Percentiles rank a stretch among this genome's conserved stretches.
These are phyloP conservation scores for Oryzias sinensis DNA, from an alignment of 2,797 vertebrate genomes.

Conservation along the genomic window DNA sequence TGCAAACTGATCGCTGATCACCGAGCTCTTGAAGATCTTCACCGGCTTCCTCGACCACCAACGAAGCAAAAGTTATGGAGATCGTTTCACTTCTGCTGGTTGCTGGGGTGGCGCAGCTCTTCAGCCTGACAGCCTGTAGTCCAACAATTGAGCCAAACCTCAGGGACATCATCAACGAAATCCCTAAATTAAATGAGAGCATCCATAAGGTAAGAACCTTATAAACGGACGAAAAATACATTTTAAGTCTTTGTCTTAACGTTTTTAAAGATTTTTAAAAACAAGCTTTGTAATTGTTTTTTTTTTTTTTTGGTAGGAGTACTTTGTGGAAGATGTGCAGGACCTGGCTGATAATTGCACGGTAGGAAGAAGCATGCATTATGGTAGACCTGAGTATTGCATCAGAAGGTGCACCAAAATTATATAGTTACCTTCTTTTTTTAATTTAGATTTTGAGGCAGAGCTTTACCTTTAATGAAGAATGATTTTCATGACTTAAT, in stretches of 20 bases:
- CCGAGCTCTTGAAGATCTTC: conserved; percentile 5
- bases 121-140: accelerated
- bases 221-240: not conserved
- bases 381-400: no score
- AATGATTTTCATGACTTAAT: no score
- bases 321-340: conserved; percentile 36
- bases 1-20: conserved; percentile 14
- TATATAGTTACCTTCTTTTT: no score
- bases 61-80: conserved; percentile 15
- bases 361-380: conserved; percentile 40
- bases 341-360: conserved; percentile 14
- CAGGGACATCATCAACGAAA: accelerated
- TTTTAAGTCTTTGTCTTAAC: not conserved
- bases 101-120: conserved; percentile 2
- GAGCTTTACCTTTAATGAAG: no score
- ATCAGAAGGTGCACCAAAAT: no score
- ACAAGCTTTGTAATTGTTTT: not conserved
- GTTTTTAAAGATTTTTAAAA: no score
- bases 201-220: conserved; percentile 22
- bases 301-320: not conserved
- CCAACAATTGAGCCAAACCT: accelerated
- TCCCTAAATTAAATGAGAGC: accelerated
- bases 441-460: no score
- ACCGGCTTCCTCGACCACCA: not conserved
- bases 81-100: conserved; percentile 27